Base-by-base conservation (phyloP, 1,140 invertebrate genomes). In the Conopomorpha cramerella region DNA sequence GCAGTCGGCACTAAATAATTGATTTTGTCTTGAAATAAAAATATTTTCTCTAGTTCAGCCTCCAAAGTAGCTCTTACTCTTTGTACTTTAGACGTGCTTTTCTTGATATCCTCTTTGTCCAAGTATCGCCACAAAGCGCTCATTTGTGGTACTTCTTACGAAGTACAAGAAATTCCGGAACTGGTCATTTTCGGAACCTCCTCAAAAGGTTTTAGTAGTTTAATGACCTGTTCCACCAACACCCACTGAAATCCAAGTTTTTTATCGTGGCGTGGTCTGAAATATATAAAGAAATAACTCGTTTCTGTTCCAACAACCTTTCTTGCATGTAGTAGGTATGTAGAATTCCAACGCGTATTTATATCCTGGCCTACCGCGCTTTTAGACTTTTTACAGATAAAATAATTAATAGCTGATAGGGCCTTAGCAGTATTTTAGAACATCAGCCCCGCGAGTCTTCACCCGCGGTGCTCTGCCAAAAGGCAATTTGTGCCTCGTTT, bases 301-400 rank as follows among this genome's bases (percentile, higher is more conserved):
- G 38, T 17, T 52, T 56, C 37, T 59, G 50, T 42, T 59, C 47
- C 43, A 55, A 39, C 30, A 54, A 38, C 11, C 46, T 42, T 28
- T 50, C 45, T 13, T 43, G 27, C 34, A 56, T 35, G 42, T 60
- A 57, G 37, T 44, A 57, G n/a, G n/a, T n/a, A n/a, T 0, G 51
- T 52, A 25, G 46, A 52, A 36, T 57, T 60, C 47, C 55, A 58
- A n/a, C 55, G 30, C 6, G 49, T 59, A 30, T 31, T 51, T 1
- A 52, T 33, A 44, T 58, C 49, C 41, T 60, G 51, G 18, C 50
- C 49, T n/a, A n/a, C n/a, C n/a, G n/a, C n/a, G n/a, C n/a, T n/a
- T n/a, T n/a, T n/a, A n/a, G n/a, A n/a, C n/a, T n/a, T n/a, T n/a
- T n/a, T n/a, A n/a, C n/a, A n/a, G n/a, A n/a, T n/a, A n/a, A n/a